Evolutionary conservation across 2,888 invertebrate species (phyloP).

Genomic region (Ormyrus rosae): DNA sequence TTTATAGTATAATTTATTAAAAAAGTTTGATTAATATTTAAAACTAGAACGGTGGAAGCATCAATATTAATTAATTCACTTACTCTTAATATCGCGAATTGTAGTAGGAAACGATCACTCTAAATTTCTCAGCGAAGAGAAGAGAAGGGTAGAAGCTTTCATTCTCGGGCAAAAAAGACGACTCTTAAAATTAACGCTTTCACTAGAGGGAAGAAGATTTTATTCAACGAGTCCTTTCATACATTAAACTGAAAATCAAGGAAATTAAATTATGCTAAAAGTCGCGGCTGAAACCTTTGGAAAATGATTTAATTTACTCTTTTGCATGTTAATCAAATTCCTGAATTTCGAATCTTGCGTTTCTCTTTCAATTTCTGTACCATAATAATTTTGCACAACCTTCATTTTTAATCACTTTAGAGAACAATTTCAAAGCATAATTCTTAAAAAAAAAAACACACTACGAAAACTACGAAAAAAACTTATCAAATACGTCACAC

Average conservation of each 20-base stretch:
- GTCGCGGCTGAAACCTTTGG: constrained; percentile 17
- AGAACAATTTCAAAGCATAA: background rate
- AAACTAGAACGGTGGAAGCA: background rate
- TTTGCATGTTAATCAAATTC: constrained; percentile 21
- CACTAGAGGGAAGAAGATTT: constrained; percentile 12
- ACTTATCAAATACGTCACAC: too few relatives aligned
- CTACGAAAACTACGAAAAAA: too few relatives aligned
- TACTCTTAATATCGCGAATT: constrained; percentile 17
- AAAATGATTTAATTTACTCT: constrained; percentile 32
- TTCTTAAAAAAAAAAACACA: too few relatives aligned
- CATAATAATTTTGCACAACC: background rate
- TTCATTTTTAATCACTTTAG: background rate
- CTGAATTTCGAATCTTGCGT: background rate
- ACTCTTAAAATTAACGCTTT: constrained; percentile 40
- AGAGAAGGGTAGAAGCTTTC: constrained; percentile 10
- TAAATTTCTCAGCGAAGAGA: constrained; percentile 7
- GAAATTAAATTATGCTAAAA: constrained; percentile 45
- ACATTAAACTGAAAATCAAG: constrained; percentile 39
- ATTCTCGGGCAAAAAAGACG: constrained; percentile 6
- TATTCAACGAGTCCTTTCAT: constrained; percentile 25
- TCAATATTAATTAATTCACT: constrained; percentile 43
- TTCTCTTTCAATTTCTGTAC: constrained; percentile 17
- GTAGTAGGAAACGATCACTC: constrained; percentile 34
- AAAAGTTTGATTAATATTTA: too few relatives aligned
- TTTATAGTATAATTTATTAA: too few relatives aligned